Conservation (phyloP, 2,888 invertebrate genomes). For the Nysson spinosus region DNA sequence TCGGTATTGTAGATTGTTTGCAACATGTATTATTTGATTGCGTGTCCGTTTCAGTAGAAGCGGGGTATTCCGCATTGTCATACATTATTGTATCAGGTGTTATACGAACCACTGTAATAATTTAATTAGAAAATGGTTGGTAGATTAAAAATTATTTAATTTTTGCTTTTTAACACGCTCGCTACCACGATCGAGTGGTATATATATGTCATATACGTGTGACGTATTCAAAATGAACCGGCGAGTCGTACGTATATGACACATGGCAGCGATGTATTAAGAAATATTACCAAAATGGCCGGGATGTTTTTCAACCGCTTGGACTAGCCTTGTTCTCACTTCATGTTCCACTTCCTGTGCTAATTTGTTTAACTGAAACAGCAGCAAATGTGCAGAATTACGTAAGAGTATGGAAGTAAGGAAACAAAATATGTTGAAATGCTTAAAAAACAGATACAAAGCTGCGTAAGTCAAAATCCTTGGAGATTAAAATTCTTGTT, state of each 20-base stretch:
- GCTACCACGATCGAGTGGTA: too few species aligned
- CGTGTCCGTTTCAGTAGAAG: constrained; percentile 7
- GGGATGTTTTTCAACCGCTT: constrained; percentile 84
- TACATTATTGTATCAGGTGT: constrained; percentile 81
- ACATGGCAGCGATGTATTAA: too few species aligned
- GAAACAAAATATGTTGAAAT: too few species aligned
- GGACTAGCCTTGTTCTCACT: constrained; percentile 85
- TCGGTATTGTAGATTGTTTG: constrained; percentile 1
- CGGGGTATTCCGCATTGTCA: constrained; percentile 81
- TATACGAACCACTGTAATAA: constrained; percentile 80
- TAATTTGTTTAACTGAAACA: constrained; percentile 83
- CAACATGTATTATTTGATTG: neutral
- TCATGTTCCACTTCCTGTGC: constrained; percentile 85
- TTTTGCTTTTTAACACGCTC: too few species aligned
- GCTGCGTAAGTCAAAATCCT: too few species aligned
- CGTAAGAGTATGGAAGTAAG: too few species aligned
- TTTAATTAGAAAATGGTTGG: neutral
- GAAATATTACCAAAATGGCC: constrained; percentile 82
- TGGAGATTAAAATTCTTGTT: too few species aligned
- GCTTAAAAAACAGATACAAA: too few species aligned
- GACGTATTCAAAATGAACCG: too few species aligned
- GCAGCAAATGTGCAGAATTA: too few species aligned
- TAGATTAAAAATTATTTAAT: constrained; percentile 1
- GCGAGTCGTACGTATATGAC: too few species aligned
- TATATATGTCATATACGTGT: too few species aligned